Conservation (phyloP, 2,888 invertebrate species). For the Zhengitettix transpicula region DNA sequence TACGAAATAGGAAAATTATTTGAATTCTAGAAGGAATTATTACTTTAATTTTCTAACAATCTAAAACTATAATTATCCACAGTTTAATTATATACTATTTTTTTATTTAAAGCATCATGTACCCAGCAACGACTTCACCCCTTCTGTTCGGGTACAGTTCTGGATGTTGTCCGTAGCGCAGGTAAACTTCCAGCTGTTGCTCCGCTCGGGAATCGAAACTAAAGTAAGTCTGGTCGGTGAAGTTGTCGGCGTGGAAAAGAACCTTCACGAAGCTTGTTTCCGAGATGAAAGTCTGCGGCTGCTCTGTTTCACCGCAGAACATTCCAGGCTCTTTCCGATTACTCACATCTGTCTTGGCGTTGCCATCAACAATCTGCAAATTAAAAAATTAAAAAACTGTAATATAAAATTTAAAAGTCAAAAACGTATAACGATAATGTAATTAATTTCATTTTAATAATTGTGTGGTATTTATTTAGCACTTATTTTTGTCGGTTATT, state of each 20-base stretch:
- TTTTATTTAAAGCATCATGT: conserved; percentile 21
- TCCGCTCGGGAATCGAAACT: conserved; percentile 77
- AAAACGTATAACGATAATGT: too few species aligned
- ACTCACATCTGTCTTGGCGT: conserved; percentile 74
- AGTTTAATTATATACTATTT: too few species aligned
- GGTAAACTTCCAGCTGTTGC: conserved; percentile 78
- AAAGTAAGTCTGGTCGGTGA: conserved; percentile 81
- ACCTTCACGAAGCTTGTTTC: conserved; percentile 87
- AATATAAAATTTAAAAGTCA: too few species aligned
- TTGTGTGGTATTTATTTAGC: too few species aligned
- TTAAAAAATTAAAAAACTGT: not conserved
- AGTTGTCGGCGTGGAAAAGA: conserved; percentile 81
- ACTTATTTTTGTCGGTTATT: too few species aligned
- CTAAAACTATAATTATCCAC: too few species aligned
- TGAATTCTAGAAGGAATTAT: too few species aligned
- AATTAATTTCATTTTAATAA: too few species aligned
- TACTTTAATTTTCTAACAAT: too few species aligned
- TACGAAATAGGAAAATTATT: too few species aligned
- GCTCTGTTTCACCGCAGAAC: conserved; percentile 87
- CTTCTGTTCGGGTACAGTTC: conserved; percentile 80
- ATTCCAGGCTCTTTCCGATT: conserved; percentile 78
- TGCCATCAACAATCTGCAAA: conserved; percentile 75
- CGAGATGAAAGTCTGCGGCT: conserved; percentile 86
- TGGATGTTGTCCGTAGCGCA: conserved; percentile 81
- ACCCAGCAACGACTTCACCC: conserved; percentile 76